Conservation (phyloP, 2,113 vertebrate genomes). For the Zingel zingel region DNA sequence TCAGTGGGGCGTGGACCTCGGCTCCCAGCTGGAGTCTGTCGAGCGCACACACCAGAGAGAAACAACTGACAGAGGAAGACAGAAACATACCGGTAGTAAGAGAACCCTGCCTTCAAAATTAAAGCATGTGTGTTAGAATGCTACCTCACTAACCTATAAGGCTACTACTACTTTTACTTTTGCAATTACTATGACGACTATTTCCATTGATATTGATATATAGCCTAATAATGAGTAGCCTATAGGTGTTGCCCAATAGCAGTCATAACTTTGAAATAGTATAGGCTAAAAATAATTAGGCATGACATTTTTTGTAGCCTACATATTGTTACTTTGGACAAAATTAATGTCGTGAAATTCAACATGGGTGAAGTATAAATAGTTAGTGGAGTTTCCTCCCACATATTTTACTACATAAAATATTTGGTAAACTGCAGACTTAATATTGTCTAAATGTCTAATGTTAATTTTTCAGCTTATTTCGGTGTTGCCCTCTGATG, state of each 20-base stretch:
- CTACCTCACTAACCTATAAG: background rate
- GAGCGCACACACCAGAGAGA: constrained; percentile 39
- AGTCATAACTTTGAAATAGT: background rate
- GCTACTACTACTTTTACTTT: background rate
- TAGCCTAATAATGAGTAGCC: no score
- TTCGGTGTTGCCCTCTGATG: background rate
- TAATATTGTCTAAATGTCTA: background rate
- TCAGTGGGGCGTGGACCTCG: constrained; percentile 74
- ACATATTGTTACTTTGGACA: background rate
- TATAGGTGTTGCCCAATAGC: background rate
- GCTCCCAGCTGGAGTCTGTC: constrained; percentile 79
- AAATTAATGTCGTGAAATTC: background rate
- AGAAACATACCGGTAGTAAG: accelerated
- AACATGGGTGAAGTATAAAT: background rate
- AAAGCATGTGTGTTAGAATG: constrained; percentile 3
- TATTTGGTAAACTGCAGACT: background rate
- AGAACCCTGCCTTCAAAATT: constrained; percentile 57
- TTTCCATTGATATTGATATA: background rate
- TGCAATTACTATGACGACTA: background rate
- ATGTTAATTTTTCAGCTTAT: background rate
- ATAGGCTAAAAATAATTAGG: no score
- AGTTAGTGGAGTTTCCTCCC: background rate
- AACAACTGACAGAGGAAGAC: background rate
- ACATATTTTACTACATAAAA: background rate
- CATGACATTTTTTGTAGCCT: no score